A percentile compares a stretch with the other conserved stretches of the same genome.
These are phyloP conservation scores for Choloepus hoffmanni DNA, from an alignment of 2,113 vertebrate species.

Conservation along the genomic window DNA sequence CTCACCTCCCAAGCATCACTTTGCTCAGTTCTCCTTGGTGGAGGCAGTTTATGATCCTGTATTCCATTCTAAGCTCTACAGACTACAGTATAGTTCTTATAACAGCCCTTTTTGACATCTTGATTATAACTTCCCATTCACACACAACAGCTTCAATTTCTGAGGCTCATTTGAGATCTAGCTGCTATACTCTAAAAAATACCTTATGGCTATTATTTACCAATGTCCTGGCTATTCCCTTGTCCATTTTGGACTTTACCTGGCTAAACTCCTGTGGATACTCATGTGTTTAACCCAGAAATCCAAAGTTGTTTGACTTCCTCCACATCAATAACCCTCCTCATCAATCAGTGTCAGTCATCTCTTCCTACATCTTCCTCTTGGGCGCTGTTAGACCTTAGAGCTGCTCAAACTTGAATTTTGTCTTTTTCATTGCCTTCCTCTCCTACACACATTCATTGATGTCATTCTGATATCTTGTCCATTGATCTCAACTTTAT, in stretches of 20 bases:
- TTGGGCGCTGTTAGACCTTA: neutral
- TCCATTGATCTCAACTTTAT: neutral
- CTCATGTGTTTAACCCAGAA: neutral
- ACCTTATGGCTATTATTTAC: neutral
- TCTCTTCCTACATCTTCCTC: neutral
- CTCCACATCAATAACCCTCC: neutral
- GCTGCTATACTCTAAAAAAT: neutral
- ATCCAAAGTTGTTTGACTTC: neutral
- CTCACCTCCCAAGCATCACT: accelerated
- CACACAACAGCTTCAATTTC: neutral
- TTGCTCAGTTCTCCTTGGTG: neutral
- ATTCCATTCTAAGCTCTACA: no score
- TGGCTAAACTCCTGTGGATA: neutral
- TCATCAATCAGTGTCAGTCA: neutral
- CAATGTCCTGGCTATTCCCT: neutral
- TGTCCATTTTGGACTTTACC: neutral
- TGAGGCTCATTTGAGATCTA: neutral
- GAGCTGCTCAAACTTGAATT: neutral
- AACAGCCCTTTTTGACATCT: neutral
- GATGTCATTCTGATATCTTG: neutral
- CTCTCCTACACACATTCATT: neutral
- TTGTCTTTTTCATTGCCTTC: neutral
- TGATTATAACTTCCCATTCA: neutral
- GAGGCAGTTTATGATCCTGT: neutral
- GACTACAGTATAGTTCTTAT: neutral